Base-by-base conservation (phyloP, 2,888 invertebrate genomes). In the Mechanitis messenoides region DNA sequence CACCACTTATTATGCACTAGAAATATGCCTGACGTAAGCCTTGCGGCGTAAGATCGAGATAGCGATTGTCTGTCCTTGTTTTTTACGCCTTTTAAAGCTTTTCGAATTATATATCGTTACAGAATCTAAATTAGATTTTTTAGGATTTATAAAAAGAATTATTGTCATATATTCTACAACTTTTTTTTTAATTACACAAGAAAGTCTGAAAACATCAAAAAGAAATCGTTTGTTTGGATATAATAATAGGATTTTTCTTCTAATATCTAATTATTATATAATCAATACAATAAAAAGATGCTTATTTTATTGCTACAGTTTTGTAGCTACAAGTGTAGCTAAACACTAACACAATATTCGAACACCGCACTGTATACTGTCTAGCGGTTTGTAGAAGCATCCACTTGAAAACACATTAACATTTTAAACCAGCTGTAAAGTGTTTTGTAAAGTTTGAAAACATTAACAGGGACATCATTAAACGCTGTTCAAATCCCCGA, bases 341-440 rank as follows among this genome's bases (percentile, higher is more conserved):
- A 11, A 42, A 11, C 11, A 11, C 42, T 2, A 7, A 7, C 38
- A 38, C 38, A 6, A 9, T 42, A 11, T 42, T 11, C 42, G 7
- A 42, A 2, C 9, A 9, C 42, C 42, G 42, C 9, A 20, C 20
- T 20, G 20, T 20, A 42, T 9, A 9, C 42, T 9, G 42, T 42
- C 11, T 50, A 50, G 50, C 28, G 50, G 50, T 50, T 50, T 50
- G 31, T 50, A 31, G 50, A 50, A 50, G 50, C 50, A 31, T 63
- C 47, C 53, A 60, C 59, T 63, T 58, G 53, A 63, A 59, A 60
- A 53, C 58, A 60, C 60, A 58, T 55, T 61, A 57, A 57, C 60
- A 46, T 56, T 45, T 56, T 20, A 56, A 56, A 54, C 46, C 59
- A 53, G 56, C 45, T 60, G 33, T 57, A 58, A 57, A 63, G 50